Percentiles rank a stretch among this genome's conserved stretches.
Conservation (phyloP, 2,888 invertebrate genomes). For the Acronicta psi region DNA sequence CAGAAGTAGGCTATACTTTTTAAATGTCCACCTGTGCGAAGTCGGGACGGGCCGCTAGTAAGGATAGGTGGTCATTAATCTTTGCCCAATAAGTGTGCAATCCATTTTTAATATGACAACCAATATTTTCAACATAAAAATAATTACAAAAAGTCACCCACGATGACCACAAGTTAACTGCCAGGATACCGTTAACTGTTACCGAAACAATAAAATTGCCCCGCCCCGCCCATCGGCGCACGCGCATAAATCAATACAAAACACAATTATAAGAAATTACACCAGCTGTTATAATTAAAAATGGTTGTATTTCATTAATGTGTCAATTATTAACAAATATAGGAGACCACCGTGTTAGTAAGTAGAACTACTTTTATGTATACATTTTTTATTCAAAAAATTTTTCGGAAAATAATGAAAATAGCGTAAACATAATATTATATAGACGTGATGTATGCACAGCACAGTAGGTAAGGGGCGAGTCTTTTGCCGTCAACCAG, state of each 20-base stretch:
- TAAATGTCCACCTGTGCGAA: too few species aligned
- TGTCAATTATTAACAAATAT: conserved; percentile 83
- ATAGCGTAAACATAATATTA: too few species aligned
- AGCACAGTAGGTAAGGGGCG: too few species aligned
- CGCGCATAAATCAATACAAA: conserved; percentile 81
- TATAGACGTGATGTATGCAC: too few species aligned
- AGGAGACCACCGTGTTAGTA: conserved; percentile 75
- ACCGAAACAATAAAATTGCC: conserved; percentile 83
- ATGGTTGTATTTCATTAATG: conserved; percentile 74
- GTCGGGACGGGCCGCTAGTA: too few species aligned
- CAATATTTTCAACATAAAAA: conserved; percentile 23
- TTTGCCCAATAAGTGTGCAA: conserved; percentile 15
- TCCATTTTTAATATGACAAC: conserved; percentile 35
- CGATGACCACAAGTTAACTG: conserved; percentile 39
- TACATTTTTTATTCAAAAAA: too few species aligned
- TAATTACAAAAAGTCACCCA: conserved; percentile 39
- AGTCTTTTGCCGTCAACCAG: too few species aligned
- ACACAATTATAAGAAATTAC: conserved; percentile 84
- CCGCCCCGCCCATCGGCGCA: conserved; percentile 68
- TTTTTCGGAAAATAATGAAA: too few species aligned
- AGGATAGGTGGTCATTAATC: conserved; percentile 12
- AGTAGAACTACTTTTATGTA: neutral
- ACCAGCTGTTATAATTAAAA: conserved; percentile 77
- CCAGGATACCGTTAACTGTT: conserved; percentile 65
- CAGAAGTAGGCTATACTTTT: too few species aligned